These are phyloP conservation scores for Helarctos malayanus DNA, from an alignment of 2,797 vertebrate genomes.

Conservation along the genomic window DNA sequence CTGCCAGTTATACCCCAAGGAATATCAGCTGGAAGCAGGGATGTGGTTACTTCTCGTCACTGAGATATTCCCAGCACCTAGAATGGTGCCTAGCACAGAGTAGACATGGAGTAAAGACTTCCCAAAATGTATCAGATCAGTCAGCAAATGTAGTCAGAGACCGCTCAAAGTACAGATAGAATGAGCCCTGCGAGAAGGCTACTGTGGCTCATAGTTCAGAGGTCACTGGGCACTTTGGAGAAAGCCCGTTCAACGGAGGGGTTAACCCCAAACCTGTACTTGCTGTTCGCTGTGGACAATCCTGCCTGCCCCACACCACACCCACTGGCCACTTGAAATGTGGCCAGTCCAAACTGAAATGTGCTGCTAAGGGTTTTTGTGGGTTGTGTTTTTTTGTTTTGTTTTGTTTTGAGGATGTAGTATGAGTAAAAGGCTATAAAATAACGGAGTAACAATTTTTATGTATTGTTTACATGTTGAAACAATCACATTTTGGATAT, in stretches of 20 bases:
- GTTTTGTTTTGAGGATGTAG: not conserved
- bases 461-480: not conserved
- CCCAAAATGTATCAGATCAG: not conserved
- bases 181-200: not conserved
- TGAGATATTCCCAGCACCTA: not conserved
- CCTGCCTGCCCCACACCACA: not conserved
- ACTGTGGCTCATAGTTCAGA: not conserved
- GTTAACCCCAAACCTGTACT: not conserved
- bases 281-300: not conserved
- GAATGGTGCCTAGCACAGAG: not conserved
- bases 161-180: not conserved
- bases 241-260: not conserved
- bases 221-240: not conserved
- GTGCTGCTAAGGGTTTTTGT: not conserved
- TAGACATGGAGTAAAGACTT: not conserved
- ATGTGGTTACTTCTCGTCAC: not conserved
- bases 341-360: not conserved
- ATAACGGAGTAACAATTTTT: not conserved
- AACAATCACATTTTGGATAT: not conserved
- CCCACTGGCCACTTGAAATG: not conserved
- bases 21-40: not conserved
- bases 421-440: not conserved
- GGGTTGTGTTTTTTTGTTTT: not conserved
- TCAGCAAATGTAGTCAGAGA: not conserved
- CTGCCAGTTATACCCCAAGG: not conserved